Percentiles rank a stretch among this genome's conserved stretches.
These are phyloP conservation scores for Stercorarius parasiticus DNA, from an alignment of 2,113 vertebrate species.

Conservation along the genomic window DNA sequence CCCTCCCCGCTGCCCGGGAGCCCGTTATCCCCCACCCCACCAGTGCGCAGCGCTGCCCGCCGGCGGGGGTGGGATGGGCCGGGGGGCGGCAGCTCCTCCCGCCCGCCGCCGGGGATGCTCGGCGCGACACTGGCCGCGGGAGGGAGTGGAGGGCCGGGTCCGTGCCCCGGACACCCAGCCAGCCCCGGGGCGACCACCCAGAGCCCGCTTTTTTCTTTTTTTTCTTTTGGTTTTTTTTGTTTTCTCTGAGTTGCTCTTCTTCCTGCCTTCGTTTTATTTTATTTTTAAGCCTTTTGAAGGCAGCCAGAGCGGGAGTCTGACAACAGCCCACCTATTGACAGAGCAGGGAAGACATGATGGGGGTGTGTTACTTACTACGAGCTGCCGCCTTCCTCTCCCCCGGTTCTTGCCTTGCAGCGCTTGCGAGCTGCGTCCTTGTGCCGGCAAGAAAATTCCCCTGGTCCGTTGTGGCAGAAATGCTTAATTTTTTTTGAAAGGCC, in stretches of 20 bases:
- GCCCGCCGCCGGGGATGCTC: neutral
- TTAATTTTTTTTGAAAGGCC: conserved; percentile 30
- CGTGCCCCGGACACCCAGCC: neutral
- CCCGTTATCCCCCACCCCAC: neutral
- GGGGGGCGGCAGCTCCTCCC: too few species aligned
- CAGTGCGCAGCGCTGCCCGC: too few species aligned
- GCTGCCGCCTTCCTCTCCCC: conserved; percentile 30
- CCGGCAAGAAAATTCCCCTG: neutral
- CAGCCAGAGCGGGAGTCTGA: conserved; percentile 70
- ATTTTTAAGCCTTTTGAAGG: conserved; percentile 68
- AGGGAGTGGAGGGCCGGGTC: neutral
- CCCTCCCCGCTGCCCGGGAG: neutral
- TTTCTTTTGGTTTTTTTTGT: rapidly evolving
- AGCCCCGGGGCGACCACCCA: too few species aligned
- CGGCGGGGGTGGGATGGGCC: too few species aligned
- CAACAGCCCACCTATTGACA: conserved; percentile 73
- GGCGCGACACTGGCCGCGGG: neutral
- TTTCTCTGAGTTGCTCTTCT: conserved; percentile 44
- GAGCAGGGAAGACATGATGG: conserved; percentile 72
- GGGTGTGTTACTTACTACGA: conserved; percentile 72
- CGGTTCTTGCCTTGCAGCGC: neutral
- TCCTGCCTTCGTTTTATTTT: conserved; percentile 27
- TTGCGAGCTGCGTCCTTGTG: neutral
- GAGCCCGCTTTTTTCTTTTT: too few species aligned
- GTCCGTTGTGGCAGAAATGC: neutral